Evolutionary conservation across 2,113 vertebrate genomes (phyloP), one percentile per base, ranked within the genome.

Genomic region (Seriola quinqueradiata): DNA sequence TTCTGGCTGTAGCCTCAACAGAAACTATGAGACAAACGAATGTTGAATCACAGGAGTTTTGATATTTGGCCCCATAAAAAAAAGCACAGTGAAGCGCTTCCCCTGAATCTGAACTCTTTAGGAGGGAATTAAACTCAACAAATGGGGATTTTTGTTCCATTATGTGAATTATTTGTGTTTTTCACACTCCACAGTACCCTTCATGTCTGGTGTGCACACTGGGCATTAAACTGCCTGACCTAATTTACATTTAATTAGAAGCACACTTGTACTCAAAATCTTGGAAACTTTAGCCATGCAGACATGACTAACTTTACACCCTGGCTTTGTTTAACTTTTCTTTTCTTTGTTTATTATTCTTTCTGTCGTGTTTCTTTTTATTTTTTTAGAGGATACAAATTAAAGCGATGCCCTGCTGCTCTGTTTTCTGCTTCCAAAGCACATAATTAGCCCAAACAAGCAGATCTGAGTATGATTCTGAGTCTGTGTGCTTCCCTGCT

Each of bases 361-460:
- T 71, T 64, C 54, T 57, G 9, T 13, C 54, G 21, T 55, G 4
- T 76, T 11, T 50, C 8, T 60, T 64, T 71, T 50, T 42, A 3
- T 58, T 74, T 77, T 74, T 71, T 69, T 82, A 83, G 70, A 91
- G 63, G 59, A 87, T 79, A 92, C 82, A 94, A 94, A 95, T 94
- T 87, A 94, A 87, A 93, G 76, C 13, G 88, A 90, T 89, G 88
- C 86, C 92, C 92, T 83, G 91, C 93, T 95, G 93, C 87, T 94
- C 70, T 87, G 81, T 87, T 87, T 85, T 79, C 88, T 91, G 89
- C 83, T 90, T 93, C 90, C 89, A 91, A 91, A 90, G 85, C 86
- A 89, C 80, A 87, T 92, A 93, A 95, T 95, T 93, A 93, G 92
- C 82, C 87, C 89, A 90, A 93, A 93, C 91, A 93, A 91, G 89